Conservation (phyloP, 2,888 invertebrate genomes). For the Amphipoea lucens region DNA sequence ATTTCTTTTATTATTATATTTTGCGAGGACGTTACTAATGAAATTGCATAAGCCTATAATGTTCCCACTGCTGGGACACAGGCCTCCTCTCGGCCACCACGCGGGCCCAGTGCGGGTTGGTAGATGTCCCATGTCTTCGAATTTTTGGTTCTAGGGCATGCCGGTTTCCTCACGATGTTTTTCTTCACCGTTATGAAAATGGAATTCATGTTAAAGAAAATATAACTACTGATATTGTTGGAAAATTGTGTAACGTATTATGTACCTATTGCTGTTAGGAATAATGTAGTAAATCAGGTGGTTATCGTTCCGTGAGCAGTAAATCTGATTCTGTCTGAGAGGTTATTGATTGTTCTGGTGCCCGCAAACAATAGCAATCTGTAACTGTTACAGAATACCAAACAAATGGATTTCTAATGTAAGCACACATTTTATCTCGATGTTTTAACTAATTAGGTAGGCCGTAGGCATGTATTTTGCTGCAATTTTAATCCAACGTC, state of each 20-base stretch:
- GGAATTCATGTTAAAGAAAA: background rate
- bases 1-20: background rate
- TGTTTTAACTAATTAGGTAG: background rate
- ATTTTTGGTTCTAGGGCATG: too few relatives aligned
- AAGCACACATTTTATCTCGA: background rate
- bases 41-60: background rate
- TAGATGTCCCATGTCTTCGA: too few relatives aligned
- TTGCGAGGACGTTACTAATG: too few relatives aligned
- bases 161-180: too few relatives aligned
- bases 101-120: too few relatives aligned
- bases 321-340: constrained; percentile 15
- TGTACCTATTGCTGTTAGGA: background rate
- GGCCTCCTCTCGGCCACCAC: too few relatives aligned
- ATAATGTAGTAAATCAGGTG: constrained; percentile 4
- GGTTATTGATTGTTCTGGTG: constrained; percentile 15
- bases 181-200: background rate
- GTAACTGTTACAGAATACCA: background rate
- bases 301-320: constrained; percentile 6
- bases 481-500: background rate
- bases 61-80: too few relatives aligned
- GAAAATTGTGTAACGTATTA: background rate
- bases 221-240: background rate
- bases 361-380: constrained; percentile 19
- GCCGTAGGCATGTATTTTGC: background rate
- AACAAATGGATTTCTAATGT: background rate